Evolutionary conservation across 2,113 vertebrate genomes (phyloP), one percentile per base, ranked within the genome.

Genomic region (Artemisiospiza belli): DNA sequence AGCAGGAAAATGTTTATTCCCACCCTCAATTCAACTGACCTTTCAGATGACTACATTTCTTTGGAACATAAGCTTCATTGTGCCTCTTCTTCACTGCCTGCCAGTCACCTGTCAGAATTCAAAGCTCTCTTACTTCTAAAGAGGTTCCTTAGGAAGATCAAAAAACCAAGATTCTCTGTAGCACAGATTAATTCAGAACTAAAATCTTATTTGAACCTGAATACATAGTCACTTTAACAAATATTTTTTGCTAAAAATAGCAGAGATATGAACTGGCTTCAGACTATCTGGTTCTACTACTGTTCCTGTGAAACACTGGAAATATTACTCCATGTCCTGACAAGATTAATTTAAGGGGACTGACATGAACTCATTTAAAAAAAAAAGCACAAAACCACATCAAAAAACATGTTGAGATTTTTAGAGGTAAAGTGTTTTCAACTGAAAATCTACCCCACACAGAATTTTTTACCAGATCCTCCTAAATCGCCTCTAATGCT

Each of bases 121-220:
- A 96, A 93, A 96, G 75, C 79, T 31, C n/a, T 69, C 61, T 31
- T n/a, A 33, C 37, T 76, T 94, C 81, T 79, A 33, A 92, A 83
- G 67, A 90, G 37, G 17, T 85, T 89, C 63, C 75, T 89, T 25
- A 58, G 81, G 81, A 94, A 93, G 85, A 93, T 89, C 76, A 96
- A 92, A 90, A 93, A 85, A 76, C 58, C 85, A 81, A 76, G 39
- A 10, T 37, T 79, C 74, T 74, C 43, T 52, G 33, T n/a, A 85
- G 80, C 11, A 57, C 76, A 94, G 55, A 84, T 76, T 69, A 91
- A 90, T 73, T 86, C 88, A 68, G 35, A 92, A 66, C 46, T 72
- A 88, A 91, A 90, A 62, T 39, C 19, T 66, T 52, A 79, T 63
- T 78, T 95, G 0, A 6, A 83, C 33, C 54, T 12, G 4, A 82